These are phyloP conservation scores for Pararge aegeria DNA, from an alignment of 1,140 invertebrate species.

Conservation along the genomic window DNA sequence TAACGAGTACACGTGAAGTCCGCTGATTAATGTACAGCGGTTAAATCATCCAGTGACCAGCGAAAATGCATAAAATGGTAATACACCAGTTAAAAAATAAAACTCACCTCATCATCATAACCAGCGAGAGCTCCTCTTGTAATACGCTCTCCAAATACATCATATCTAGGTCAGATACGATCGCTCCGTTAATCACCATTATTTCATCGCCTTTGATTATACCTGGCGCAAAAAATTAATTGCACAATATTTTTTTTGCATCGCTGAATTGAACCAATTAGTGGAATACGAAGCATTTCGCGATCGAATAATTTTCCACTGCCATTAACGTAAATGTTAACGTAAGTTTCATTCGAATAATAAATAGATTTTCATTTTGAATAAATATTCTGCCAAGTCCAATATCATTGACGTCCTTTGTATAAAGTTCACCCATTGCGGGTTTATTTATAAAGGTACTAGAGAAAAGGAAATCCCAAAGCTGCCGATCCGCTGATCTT, in stretches of 20 bases:
- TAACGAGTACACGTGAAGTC: slow-evolving; percentile 44
- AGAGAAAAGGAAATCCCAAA: not conserved
- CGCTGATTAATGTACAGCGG: slow-evolving; percentile 44
- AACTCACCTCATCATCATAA: slow-evolving; percentile 95
- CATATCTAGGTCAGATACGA: slow-evolving; percentile 99
- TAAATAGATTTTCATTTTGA: not conserved
- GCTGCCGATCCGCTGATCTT: not conserved
- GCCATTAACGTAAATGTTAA: not conserved
- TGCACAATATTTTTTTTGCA: slow-evolving; percentile 25
- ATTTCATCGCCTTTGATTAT: slow-evolving; percentile 98
- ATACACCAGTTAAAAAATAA: slow-evolving; percentile 29
- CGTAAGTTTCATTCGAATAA: not conserved
- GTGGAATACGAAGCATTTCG: not conserved
- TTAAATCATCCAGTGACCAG: slow-evolving; percentile 36
- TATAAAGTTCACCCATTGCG: not conserved
- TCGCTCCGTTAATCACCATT: slow-evolving; percentile 98
- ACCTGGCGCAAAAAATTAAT: slow-evolving; percentile 81
- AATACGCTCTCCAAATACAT: slow-evolving; percentile 98
- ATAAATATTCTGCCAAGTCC: not conserved
- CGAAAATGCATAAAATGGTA: slow-evolving; percentile 45
- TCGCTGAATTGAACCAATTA: slow-evolving; percentile 9
- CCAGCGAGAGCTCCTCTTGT: slow-evolving; percentile 96
- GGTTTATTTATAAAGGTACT: not conserved
- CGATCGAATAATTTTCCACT: not conserved
- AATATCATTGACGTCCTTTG: not conserved